Evolutionary conservation across 2,888 invertebrate species (phyloP).

Genomic region (Patella depressa): DNA sequence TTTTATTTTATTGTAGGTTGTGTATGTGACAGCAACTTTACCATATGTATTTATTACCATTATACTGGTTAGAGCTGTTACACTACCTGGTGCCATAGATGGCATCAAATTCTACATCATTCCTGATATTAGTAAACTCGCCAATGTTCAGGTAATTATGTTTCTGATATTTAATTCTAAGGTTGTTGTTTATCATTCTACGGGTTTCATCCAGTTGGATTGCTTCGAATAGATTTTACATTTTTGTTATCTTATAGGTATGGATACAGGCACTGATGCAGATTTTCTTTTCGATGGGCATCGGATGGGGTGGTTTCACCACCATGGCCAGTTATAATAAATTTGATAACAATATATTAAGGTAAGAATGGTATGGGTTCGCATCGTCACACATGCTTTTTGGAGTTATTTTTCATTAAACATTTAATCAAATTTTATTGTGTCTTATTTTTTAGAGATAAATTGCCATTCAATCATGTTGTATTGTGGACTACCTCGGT

Average conservation of each 20-base stretch:
- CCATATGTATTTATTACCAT: slow-evolving; percentile 58
- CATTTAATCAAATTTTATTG: no score
- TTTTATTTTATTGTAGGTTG: slow-evolving; percentile 36
- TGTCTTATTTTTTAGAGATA: no score
- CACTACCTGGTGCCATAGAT: slow-evolving; percentile 50
- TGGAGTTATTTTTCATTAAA: no score
- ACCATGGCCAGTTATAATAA: background rate
- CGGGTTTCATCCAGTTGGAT: no score
- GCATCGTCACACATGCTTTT: no score
- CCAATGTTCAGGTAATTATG: slow-evolving; percentile 40
- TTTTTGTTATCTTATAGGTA: background rate
- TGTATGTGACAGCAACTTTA: slow-evolving; percentile 53
- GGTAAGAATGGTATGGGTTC: background rate
- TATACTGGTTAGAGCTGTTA: slow-evolving; percentile 53
- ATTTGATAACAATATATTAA: slow-evolving; percentile 1
- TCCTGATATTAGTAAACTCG: slow-evolving; percentile 50
- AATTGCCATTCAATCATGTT: no score
- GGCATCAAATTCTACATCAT: slow-evolving; percentile 58
- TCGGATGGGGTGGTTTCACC: background rate
- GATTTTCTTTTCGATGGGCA: background rate
- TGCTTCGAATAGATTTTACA: no score
- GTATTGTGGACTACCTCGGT: no score
- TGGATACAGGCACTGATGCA: slow-evolving; percentile 2
- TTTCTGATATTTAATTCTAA: no score
- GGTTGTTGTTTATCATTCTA: no score